Conservation (phyloP, 2,888 invertebrate genomes). For the Hydrotaea cyrtoneurina region DNA sequence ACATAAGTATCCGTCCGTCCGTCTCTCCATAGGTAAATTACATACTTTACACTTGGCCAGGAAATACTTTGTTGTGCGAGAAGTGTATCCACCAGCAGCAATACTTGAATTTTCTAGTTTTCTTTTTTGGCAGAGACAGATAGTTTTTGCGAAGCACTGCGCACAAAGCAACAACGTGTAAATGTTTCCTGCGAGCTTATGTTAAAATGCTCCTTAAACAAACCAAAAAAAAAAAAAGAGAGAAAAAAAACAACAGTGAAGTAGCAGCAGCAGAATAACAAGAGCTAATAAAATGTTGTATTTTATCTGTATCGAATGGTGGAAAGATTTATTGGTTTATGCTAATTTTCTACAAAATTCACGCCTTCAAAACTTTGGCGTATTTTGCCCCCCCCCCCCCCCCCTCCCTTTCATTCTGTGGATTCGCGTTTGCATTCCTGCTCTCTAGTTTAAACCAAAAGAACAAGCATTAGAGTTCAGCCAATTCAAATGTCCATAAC, state of each 20-base stretch:
- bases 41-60: constrained; percentile 31
- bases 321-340: constrained; percentile 67
- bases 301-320: constrained; percentile 67
- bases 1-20: constrained; percentile 62
- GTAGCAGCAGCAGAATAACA: not conserved
- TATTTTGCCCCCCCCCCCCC: not conserved
- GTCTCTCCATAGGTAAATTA: constrained; percentile 22
- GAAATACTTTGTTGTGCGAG: constrained; percentile 43
- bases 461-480: constrained; percentile 52
- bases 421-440: constrained; percentile 11
- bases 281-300: constrained; percentile 64
- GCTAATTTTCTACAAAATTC: constrained; percentile 65
- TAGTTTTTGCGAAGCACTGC: not conserved
- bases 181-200: not conserved
- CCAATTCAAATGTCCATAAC: constrained; percentile 60
- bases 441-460: constrained; percentile 1
- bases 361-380: constrained; percentile 64
- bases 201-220: not conserved
- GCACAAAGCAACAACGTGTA: not conserved
- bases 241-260: too few species aligned
- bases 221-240: not conserved
- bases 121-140: constrained; percentile 25
- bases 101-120: constrained; percentile 17
- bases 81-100: constrained; percentile 10
- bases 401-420: not conserved